Conservation (phyloP, 1,140 invertebrate species). For the Pseudachorutes palmiensis region DNA sequence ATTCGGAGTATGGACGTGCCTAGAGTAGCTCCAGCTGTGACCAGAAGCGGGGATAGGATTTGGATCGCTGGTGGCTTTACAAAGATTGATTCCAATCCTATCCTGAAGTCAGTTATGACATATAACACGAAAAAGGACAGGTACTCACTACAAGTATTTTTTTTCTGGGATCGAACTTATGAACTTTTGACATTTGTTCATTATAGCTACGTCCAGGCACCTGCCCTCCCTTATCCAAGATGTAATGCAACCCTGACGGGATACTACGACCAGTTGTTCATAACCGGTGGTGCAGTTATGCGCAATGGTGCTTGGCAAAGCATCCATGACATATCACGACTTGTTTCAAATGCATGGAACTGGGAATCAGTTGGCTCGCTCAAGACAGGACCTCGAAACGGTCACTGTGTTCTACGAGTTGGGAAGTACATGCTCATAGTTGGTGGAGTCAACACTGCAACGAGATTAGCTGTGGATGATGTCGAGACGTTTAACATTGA, state of each 20-base stretch:
- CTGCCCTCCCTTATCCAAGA: background rate
- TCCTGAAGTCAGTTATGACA: background rate
- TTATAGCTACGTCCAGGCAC: background rate
- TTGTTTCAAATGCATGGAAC: background rate
- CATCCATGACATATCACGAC: background rate
- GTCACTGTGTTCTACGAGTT: background rate
- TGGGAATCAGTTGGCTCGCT: background rate
- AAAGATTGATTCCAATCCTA: background rate
- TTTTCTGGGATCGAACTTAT: background rate
- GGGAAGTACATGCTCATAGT: slow-evolving; percentile 7
- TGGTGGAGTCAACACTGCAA: slow-evolving; percentile 4
- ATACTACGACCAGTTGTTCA: background rate
- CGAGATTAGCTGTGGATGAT: background rate
- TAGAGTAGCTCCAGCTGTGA: background rate
- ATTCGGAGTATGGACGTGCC: slow-evolving; percentile 6
- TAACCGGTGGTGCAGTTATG: background rate
- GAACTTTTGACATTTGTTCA: background rate
- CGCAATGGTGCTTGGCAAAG: background rate
- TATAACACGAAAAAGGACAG: slow-evolving; percentile 3
- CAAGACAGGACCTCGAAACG: slow-evolving; percentile 9
- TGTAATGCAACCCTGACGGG: background rate
- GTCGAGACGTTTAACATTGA: slow-evolving; percentile 6
- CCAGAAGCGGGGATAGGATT: slow-evolving; percentile 5
- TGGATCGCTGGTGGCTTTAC: slow-evolving; percentile 8
- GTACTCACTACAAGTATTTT: background rate